Base-by-base conservation (phyloP, 2,888 invertebrate genomes). In the Falcaria lacertinaria region DNA sequence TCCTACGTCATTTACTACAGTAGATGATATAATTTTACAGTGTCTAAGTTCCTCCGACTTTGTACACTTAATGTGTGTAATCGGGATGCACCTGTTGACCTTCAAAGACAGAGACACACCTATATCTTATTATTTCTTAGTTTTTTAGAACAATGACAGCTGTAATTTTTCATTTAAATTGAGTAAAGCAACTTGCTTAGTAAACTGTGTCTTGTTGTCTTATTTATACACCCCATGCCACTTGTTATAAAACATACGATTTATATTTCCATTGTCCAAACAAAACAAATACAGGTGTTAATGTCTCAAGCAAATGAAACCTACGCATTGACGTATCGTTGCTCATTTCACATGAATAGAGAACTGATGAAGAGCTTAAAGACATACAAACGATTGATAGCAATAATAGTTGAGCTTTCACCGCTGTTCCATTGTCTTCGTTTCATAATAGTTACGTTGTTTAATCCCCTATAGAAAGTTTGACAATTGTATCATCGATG, bases 391-490 rank as follows among this genome's bases (percentile, higher is more conserved):
- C 47, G 49, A 53, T 59, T 61, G 48, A 54, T 66, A 57, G 67
- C 63, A 63, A 71, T 69, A 71, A 64, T 59, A 49, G 52, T 47
- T 50, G 47, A 62, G 59, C 77, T 80, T 80, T 80, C 79, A 70
- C 74, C 57, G 55, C 74, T 57, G 54, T 57, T 54, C 41, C 64
- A 76, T 82, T 83, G 78, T 82, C 66, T 70, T 40, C 47, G 58
- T 69, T 75, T 78, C 70, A 78, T 77, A 80, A 80, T 63, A 46
- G 65, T 76, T 80, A 75, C 71, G 70, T n/a, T 59, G 57, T 64
- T 68, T 76, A 75, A 78, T 77, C 74, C 63, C 46, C 50, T 58
- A 58, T 81, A 72, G 81, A 81, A 81, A 82, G 81, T 79, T 68
- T 66, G 64, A 73, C 70, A 79, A 74, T 72, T 60, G 60, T 70